Conservation (phyloP, 1,140 invertebrate genomes). For the Tetramorium parvispinum region DNA sequence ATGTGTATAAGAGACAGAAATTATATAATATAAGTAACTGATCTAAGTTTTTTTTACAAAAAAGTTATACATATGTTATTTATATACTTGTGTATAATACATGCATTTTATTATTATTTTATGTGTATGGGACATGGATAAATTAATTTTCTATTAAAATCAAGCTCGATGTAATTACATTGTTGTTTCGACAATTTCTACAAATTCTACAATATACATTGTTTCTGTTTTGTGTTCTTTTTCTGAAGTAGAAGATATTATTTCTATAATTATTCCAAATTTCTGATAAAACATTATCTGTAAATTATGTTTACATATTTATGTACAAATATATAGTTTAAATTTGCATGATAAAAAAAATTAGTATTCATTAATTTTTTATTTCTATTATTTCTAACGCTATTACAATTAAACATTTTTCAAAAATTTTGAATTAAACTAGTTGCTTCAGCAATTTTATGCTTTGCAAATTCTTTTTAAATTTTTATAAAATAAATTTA, state of each 20-base stretch:
- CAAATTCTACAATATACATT: background rate
- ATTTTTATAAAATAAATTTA: background rate
- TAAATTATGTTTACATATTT: constrained; percentile 11
- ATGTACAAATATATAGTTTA: background rate
- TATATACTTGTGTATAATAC: background rate
- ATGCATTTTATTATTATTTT: background rate
- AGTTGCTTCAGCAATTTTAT: background rate
- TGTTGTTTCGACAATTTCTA: background rate
- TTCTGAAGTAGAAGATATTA: background rate
- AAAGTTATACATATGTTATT: background rate
- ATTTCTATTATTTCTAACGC: background rate
- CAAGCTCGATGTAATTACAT: background rate
- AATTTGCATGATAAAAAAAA: constrained; percentile 5
- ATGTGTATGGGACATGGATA: background rate
- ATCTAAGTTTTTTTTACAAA: background rate
- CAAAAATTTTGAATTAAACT: background rate
- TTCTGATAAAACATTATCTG: background rate
- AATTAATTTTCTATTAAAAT: constrained; percentile 15
- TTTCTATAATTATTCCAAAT: background rate
- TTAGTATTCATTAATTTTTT: background rate
- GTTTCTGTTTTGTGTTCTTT: background rate
- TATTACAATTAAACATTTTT: background rate
- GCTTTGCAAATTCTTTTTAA: background rate
- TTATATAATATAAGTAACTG: background rate
- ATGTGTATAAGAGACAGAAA: no score